Base-by-base conservation (phyloP, 1,140 invertebrate species). In the Saccostrea cuccullata region DNA sequence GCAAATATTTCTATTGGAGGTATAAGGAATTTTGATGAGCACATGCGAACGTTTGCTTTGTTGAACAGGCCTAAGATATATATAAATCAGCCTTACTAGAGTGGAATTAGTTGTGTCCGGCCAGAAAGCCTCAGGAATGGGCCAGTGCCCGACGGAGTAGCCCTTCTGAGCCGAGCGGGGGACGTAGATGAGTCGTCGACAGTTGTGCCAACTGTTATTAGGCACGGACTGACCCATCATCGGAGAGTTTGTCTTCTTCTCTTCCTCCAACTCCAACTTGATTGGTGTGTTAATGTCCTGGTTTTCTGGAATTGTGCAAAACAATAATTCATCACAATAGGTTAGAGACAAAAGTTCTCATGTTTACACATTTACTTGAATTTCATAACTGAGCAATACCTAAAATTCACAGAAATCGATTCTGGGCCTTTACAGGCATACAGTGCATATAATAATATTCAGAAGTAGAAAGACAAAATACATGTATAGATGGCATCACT, bases 91-190 rank as follows among this genome's bases (percentile, higher is more conserved):
- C n/a, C 94, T 94, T 94, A 96, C 96, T 93, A 98, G 94, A 2
- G 96, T 91, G 47, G 92, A 97, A 30, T 97, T 97, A 91, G 96
- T 97, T 0, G 97, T 96, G 94, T 99, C 99, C 0, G 98, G 98
- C 97, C 99, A 98, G 94, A 98, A 99, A 0, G 98, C 97, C 95
- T 99, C 99, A 0, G 99, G 99, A 92, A 99, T 98, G 1, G 99
- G 99, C 99, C 99, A 99, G 95, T 99, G 99, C 30, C 98, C 98
- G 87, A 98, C 97, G 82, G 98, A 97, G 94, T 98, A 99, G 20
- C 97, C 98, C 91, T 94, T 99, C 94, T 98, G 98, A 12, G 98
- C 97, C 56, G 97, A 98, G 91, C 98, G 96, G 26, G 98, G 98
- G 17, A 99, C 98, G 94, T 98, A 99, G 92, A 99, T 99, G 92